Conservation (phyloP, 2,113 vertebrate genomes). For the Thalassarche chlororhynchos region DNA sequence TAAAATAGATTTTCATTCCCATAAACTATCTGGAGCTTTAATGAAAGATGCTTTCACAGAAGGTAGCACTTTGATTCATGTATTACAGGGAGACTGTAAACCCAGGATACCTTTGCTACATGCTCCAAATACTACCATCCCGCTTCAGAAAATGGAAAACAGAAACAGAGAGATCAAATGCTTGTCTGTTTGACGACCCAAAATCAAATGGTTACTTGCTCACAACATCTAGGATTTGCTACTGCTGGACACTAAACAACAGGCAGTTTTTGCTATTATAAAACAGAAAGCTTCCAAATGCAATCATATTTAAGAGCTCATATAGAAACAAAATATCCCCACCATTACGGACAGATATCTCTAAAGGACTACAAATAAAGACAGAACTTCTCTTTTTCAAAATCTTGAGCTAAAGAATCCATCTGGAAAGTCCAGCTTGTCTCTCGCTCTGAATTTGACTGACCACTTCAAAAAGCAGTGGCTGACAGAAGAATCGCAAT, state of each 20-base stretch:
- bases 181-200: neutral
- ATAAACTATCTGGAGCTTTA: neutral
- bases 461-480: neutral
- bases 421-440: neutral
- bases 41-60: neutral
- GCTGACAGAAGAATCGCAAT: neutral
- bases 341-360: neutral
- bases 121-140: neutral
- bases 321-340: neutral
- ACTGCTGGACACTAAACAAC: neutral
- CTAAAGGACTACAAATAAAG: neutral
- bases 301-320: neutral
- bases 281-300: neutral
- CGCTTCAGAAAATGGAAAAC: neutral
- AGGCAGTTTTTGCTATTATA: neutral
- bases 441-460: neutral
- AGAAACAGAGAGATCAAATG: neutral
- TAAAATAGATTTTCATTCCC: neutral
- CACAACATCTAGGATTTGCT: neutral
- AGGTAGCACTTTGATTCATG: neutral
- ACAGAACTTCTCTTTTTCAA: neutral
- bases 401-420: neutral
- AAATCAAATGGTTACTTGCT: neutral
- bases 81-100: neutral
- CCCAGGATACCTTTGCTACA: neutral